Conservation (phyloP, 2,888 invertebrate species). For the Hofmannophila pseudospretella region DNA sequence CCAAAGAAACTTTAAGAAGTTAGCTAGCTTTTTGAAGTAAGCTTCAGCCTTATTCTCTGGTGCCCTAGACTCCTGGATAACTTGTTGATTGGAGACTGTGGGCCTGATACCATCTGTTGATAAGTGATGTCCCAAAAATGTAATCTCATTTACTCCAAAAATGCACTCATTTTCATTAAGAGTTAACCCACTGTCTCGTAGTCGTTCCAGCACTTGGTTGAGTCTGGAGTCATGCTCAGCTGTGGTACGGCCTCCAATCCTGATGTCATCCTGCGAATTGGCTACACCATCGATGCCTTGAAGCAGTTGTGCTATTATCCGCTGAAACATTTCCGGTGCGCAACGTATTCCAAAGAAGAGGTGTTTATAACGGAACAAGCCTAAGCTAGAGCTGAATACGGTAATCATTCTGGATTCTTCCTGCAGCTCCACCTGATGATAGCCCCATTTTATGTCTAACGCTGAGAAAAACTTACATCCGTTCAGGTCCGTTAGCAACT, state of each 20-base stretch:
- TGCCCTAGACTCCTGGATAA: too few relatives aligned
- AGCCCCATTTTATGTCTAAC: conserved; percentile 36
- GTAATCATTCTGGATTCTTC: conserved; percentile 33
- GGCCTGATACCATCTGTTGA: conserved; percentile 23
- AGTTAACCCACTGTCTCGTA: conserved; percentile 12
- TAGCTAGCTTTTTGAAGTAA: too few relatives aligned
- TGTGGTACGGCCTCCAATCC: conserved; percentile 19
- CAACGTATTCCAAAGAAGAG: conserved; percentile 44
- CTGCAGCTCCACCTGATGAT: conserved; percentile 38
- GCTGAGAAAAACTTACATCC: conserved; percentile 26
- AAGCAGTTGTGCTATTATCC: conserved; percentile 36
- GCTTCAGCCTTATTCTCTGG: too few relatives aligned
- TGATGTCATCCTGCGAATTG: conserved; percentile 37
- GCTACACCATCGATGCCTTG: conserved; percentile 29
- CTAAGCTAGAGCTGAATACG: conserved; percentile 38
- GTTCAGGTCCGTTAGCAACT: conserved; percentile 11
- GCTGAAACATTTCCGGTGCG: conserved; percentile 40
- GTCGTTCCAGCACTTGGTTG: conserved; percentile 13
- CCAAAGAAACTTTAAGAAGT: too few relatives aligned
- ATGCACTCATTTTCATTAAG: conserved; percentile 28
- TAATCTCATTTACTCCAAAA: conserved; percentile 17
- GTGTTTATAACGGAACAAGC: conserved; percentile 41
- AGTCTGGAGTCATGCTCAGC: conserved; percentile 28
- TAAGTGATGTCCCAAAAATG: conserved; percentile 30
- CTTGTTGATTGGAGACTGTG: too few relatives aligned